Base-by-base conservation (phyloP, 2,888 invertebrate species). In the Apamea sordens region DNA sequence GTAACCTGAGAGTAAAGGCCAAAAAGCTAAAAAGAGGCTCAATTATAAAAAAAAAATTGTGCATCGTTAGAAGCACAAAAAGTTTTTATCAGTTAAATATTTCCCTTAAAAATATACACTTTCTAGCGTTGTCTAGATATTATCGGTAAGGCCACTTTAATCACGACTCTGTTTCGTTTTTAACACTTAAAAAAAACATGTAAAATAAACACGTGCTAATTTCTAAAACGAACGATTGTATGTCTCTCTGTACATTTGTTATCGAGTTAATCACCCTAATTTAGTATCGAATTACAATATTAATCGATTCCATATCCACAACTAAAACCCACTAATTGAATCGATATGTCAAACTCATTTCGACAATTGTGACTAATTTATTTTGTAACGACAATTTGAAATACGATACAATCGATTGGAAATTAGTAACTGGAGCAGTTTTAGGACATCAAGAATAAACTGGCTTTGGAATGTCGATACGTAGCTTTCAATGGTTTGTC, bases 361-460 rank as follows among this genome's bases (percentile, higher is more conserved):
- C 41, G 81, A 86, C 76, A 86, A 44, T 81, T 86, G 78, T 75
- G 44, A 69, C 73, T 53, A 65, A 83, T 83, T 50, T 53, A 76
- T 84, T 80, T 64, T 73, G 72, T 76, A 65, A n/a, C 50, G 64
- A 69, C 61, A 28, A 47, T 70, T 61, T 64, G 53, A 44, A 79
- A 63, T 50, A 50, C 59, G 50, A 68, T 69, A 36, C 59, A 69
- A 76, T 84, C 21, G 68, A 36, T 70, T 71, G 18, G 65, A 65
- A 77, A 78, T 56, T 72, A 56, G n/a, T 69, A 64, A 61, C 36
- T 63, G 74, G 7, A 56, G 18, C 6, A 15, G 24, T 68, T 47
- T 53, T n/a, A 61, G 59, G 15, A 41, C 18, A 71, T 82, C 28
- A 36, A 32, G 15, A 67, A 59, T 47, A 18, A 32, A 44, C 47